These are phyloP conservation scores for Ptychobarbus kaznakovi DNA, from an alignment of 2,797 vertebrate genomes.

Conservation along the genomic window DNA sequence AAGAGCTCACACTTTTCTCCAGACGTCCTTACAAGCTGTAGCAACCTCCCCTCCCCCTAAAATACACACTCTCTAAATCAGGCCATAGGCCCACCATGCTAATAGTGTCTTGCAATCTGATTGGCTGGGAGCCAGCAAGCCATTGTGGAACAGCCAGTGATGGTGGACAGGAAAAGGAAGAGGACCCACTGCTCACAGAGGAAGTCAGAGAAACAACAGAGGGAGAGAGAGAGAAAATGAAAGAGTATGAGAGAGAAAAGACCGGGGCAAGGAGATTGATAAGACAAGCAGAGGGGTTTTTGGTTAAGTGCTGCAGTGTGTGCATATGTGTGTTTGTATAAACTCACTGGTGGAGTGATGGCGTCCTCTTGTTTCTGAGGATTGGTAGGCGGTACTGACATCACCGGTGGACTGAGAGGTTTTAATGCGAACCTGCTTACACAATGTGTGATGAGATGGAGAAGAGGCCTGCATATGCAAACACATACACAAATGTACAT, in stretches of 20 bases:
- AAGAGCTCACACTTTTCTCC: conserved; percentile 52
- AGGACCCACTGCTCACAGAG: conserved; percentile 86
- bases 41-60: conserved; percentile 33
- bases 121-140: conserved; percentile 83
- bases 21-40: conserved; percentile 29
- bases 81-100: conserved; percentile 67
- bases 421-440: conserved; percentile 96
- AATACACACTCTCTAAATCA: conserved; percentile 62
- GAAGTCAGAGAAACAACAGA: conserved; percentile 85
- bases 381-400: conserved; percentile 85
- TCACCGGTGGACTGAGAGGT: conserved; percentile 93
- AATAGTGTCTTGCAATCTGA: conserved; percentile 81
- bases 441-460: conserved; percentile 80
- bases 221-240: conserved; percentile 61
- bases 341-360: conserved; percentile 93
- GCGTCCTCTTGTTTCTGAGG: conserved; percentile 88
- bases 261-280: conserved; percentile 51
- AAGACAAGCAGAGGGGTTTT: conserved; percentile 9
- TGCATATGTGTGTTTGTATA: not conserved
- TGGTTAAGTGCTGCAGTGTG: not conserved
- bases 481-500: conserved; percentile 1
- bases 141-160: conserved; percentile 82
- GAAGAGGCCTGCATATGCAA: conserved; percentile 75
- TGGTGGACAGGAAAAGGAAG: conserved; percentile 93
- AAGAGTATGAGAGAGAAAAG: conserved; percentile 78